Base-by-base conservation (phyloP, 2,113 vertebrate genomes). In the Sigmodon hispidus region DNA sequence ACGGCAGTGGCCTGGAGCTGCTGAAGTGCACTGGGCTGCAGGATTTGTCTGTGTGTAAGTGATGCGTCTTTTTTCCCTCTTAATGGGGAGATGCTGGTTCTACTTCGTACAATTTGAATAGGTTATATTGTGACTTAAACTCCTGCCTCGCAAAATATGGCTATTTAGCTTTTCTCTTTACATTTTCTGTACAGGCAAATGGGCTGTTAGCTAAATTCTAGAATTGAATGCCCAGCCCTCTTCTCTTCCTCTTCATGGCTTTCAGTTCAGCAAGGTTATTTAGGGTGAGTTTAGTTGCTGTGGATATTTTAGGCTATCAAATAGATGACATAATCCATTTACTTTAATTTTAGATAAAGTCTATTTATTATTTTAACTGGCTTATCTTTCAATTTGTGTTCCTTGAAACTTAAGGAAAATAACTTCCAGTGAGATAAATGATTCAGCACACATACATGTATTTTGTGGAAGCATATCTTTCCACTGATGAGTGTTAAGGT, bases 351-450 rank as follows among this genome's bases (percentile, higher is more conserved):
- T 81, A 34, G 24, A 70, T 81, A 84, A 85, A 48, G 57, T 70
- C 43, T 88, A 65, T 6, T 89, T 57, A 93, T 34, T 69, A 87
- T 95, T 91, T 95, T 89, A 85, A 95, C 5, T 72, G 24, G 21
- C 55, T 45, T 94, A 40, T 29, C 76, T 95, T 92, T 91, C 52
- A 2, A 67, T 21, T 89, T 94, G 24, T 36, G 12, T 86, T 69
- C 7, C 26, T 72, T 48, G 36, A 73, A 91, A 87, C 90, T 77
- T 91, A 57, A 75, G 34, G 57, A 22, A 19, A 22, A 83, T 89
- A 15, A 45, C 45, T 70, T 92, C 77, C 11, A 88, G 16, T 72
- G 45, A 86, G 91, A 72, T 91, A 90, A 76, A 36, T 72, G 81
- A 57, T 8, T 84, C 4, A n/a, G 63, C 83, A 87, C 34, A 29